Evolutionary conservation across 2,888 invertebrate genomes (phyloP).

Genomic region (Metalampra italica): DNA sequence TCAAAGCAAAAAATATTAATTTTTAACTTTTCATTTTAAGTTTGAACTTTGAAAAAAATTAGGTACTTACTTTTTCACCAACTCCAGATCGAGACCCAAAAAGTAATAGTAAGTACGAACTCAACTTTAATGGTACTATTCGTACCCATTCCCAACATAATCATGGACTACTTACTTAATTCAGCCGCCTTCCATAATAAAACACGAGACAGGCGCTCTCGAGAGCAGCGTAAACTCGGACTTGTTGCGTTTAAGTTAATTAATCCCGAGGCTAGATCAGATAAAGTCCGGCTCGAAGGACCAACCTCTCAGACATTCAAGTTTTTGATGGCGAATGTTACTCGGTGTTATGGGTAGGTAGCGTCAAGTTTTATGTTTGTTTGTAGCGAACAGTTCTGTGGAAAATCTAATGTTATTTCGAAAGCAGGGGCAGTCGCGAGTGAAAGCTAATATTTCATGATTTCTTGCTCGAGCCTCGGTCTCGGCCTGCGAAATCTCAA

Average conservation of each 20-base stretch:
- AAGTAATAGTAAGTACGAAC: too few species aligned
- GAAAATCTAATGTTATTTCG: not conserved
- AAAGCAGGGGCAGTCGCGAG: slow-evolving; percentile 6
- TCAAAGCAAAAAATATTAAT: too few species aligned
- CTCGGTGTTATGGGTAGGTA: not conserved
- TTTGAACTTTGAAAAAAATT: too few species aligned
- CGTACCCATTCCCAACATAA: slow-evolving; percentile 24
- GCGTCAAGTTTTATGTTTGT: not conserved
- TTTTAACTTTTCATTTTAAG: too few species aligned
- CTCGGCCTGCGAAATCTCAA: slow-evolving; percentile 34
- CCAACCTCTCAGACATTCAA: slow-evolving; percentile 37
- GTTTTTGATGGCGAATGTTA: slow-evolving; percentile 24
- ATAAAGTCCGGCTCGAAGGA: slow-evolving; percentile 57
- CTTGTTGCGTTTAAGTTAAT: slow-evolving; percentile 78
- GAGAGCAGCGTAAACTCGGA: slow-evolving; percentile 71
- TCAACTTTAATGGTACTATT: too few species aligned
- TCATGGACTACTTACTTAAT: slow-evolving; percentile 56
- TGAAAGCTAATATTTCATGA: slow-evolving; percentile 36
- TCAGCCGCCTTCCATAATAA: slow-evolving; percentile 64
- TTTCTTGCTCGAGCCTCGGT: slow-evolving; percentile 23
- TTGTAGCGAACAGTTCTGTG: not conserved
- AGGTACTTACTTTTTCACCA: too few species aligned
- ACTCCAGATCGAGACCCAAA: too few species aligned
- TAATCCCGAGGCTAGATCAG: slow-evolving; percentile 66
- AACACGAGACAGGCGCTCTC: slow-evolving; percentile 64